phyloP scores from a whole-genome alignment of 2,797 vertebrate species.

The Brachyalestes nurse region DNA sequence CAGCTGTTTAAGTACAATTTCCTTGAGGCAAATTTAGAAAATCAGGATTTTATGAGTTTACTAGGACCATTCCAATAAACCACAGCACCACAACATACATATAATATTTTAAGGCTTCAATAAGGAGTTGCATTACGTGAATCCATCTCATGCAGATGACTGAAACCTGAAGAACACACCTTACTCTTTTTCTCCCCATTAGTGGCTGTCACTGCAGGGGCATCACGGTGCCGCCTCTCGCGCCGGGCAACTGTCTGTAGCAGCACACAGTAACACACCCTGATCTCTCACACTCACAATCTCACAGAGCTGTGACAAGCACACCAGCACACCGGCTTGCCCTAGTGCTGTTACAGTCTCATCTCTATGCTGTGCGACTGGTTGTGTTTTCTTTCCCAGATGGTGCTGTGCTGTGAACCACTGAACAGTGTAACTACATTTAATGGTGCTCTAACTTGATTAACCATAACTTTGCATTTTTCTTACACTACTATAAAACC shows the following conservation, averaged over 20 bases:
- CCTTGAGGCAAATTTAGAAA: too few species aligned
- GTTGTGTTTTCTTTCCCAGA: not conserved
- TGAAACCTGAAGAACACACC: constrained; percentile 82
- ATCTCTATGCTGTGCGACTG: not conserved
- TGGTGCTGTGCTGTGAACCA: not conserved
- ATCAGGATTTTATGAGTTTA: too few species aligned
- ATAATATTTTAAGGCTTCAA: not conserved
- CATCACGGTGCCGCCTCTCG: constrained; percentile 78
- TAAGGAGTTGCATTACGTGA: not conserved
- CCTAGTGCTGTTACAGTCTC: not conserved
- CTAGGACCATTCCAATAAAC: too few species aligned
- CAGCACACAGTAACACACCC: constrained; percentile 62
- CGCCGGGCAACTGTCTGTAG: constrained; percentile 83
- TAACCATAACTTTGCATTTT: not conserved
- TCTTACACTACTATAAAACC: not conserved
- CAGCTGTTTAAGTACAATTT: too few species aligned
- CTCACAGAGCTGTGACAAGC: not conserved
- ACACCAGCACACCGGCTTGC: not conserved
- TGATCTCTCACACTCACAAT: not conserved
- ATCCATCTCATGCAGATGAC: constrained; percentile 27
- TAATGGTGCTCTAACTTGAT: not conserved
- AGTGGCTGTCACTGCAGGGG: constrained; percentile 77
- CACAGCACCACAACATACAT: too few species aligned
- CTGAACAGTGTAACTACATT: not conserved
- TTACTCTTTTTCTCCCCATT: constrained; percentile 86